These are phyloP conservation scores for Larimichthys crocea DNA, from an alignment of 2,113 vertebrate genomes.

Conservation along the genomic window DNA sequence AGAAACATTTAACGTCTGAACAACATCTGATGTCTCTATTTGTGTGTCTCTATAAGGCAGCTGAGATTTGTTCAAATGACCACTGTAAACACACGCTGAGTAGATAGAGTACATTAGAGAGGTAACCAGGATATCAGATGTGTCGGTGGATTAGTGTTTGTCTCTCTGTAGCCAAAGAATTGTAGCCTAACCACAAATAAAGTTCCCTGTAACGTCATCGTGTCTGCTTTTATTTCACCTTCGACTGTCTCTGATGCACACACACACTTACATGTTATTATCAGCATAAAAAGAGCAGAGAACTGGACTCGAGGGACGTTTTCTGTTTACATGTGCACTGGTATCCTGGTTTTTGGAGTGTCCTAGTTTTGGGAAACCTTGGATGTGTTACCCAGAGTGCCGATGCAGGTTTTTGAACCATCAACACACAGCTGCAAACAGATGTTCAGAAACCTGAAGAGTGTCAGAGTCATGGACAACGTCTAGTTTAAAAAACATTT, in stretches of 20 bases:
- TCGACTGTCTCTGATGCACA: neutral
- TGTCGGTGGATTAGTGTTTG: constrained; percentile 29
- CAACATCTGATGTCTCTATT: neutral
- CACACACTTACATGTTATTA: too few species aligned
- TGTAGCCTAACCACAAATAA: constrained; percentile 63
- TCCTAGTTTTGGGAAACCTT: too few species aligned
- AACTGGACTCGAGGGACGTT: too few species aligned
- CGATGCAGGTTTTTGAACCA: too few species aligned
- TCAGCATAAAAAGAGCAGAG: too few species aligned
- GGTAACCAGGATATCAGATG: constrained; percentile 10
- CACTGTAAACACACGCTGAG: constrained; percentile 31
- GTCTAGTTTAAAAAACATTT: too few species aligned
- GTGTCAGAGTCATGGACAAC: too few species aligned
- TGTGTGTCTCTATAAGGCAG: constrained; percentile 57
- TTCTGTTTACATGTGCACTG: too few species aligned
- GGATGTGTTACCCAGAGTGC: too few species aligned
- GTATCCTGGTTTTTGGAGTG: too few species aligned
- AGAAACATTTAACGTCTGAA: constrained; percentile 28
- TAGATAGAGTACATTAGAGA: neutral
- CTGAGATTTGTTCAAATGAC: constrained; percentile 58
- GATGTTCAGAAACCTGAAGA: neutral
- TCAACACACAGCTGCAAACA: neutral
- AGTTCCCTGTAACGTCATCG: constrained; percentile 25
- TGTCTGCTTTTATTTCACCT: neutral
- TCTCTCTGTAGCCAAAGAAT: constrained; percentile 65